Evolutionary conservation across 2,113 vertebrate species (phyloP), one percentile per base, ranked within the genome.

Genomic region (Chinchilla lanigera): DNA sequence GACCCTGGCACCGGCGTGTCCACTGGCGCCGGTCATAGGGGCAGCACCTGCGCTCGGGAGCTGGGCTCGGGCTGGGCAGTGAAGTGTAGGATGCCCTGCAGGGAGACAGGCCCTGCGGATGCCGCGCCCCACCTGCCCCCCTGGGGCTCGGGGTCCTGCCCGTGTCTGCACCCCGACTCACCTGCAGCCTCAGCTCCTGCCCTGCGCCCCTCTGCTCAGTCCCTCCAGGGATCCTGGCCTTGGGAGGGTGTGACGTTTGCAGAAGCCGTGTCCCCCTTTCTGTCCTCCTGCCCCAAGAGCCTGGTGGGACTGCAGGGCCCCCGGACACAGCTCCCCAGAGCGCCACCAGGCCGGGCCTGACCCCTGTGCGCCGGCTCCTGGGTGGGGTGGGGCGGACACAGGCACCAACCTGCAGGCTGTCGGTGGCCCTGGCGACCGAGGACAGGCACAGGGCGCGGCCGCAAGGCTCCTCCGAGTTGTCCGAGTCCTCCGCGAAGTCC

Each of bases 401-500:
- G 82, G 65, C 82, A 41, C 96, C 91, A 98, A 99, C 99, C 98
- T 99, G 98, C 82, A 98, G 97, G 96, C 93, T 96, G 89, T 97
- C 97, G 0, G 28, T 69, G 80, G 97, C 86, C 63, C 3, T 63
- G 20, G 96, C 86, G 77, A 94, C 47, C 0, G 98, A 97, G 67
- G 98, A 98, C 50, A 97, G 98, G 98, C 98, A 98, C 35, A 92
- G 41, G 56, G 98, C 98, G 2, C 86, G 98, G 84, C 97, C 94
- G 14, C 98, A 97, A 50, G 99, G 98, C 73, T 98, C 97, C 12
- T 96, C 35, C 14, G 98, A 97, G 91, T 99, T 98, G 11, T 99
- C 99, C 0, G 98, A 98, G 82, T 99, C 99, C 81, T 98, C 97
- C 44, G 99, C 98, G 4, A 99, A 99, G 98, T 99, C 99, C 98